Percentiles rank a stretch among this genome's conserved stretches.
Conservation (phyloP, 2,888 invertebrate genomes). For the Aporophyla nigra region DNA sequence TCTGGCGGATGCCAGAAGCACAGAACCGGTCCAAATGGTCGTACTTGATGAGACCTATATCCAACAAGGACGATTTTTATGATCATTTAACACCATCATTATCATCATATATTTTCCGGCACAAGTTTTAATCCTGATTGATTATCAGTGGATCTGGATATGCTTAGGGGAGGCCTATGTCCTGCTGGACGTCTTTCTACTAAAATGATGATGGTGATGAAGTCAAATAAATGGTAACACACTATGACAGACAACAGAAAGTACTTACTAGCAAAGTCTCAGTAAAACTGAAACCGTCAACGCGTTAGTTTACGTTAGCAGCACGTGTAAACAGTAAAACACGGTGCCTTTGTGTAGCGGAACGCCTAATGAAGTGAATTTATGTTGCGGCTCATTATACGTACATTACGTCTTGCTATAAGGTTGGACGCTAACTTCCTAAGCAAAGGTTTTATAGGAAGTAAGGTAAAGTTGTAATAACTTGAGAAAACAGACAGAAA, state of each 20-base stretch:
- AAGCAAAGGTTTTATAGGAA: constrained; percentile 11
- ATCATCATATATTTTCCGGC: too few species aligned
- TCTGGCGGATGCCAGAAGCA: too few species aligned
- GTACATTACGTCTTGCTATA: constrained; percentile 41
- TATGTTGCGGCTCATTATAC: constrained; percentile 72
- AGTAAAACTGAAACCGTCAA: constrained; percentile 45
- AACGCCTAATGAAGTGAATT: constrained; percentile 75
- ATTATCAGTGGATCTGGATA: too few species aligned
- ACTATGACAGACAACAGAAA: constrained; percentile 21
- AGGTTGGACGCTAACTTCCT: constrained; percentile 23
- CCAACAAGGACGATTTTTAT: too few species aligned
- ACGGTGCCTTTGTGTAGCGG: constrained; percentile 64
- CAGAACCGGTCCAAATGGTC: too few species aligned
- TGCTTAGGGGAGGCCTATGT: too few species aligned
- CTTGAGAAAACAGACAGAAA: neutral
- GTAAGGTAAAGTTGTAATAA: neutral
- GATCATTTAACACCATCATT: too few species aligned
- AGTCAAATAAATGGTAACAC: neutral
- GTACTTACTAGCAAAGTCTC: constrained; percentile 19
- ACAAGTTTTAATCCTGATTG: too few species aligned
- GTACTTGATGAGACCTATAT: too few species aligned
- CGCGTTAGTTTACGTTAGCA: constrained; percentile 51
- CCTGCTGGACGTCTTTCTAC: too few species aligned
- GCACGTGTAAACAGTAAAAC: constrained; percentile 59
- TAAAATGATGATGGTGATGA: neutral